Conservation (phyloP, 92 coral and sea anemone species). For the Virgularia gustaviana region DNA sequence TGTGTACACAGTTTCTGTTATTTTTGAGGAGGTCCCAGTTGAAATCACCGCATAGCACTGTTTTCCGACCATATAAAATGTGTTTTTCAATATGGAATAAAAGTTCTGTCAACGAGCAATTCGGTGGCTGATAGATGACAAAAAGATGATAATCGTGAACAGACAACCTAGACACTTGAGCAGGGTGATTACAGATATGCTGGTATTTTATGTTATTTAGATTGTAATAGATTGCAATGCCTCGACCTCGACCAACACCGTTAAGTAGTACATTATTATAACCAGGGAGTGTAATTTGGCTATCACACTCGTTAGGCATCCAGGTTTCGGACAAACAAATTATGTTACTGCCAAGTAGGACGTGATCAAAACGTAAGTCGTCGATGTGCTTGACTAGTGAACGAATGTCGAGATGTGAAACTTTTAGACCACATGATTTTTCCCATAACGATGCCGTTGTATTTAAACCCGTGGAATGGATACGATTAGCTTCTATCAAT, state of each 20-base stretch:
- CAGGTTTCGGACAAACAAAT: background rate
- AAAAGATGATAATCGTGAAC: background rate
- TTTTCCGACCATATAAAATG: too few relatives aligned
- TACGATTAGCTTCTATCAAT: slow-evolving; percentile 14
- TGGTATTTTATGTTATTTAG: background rate
- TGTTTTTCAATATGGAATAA: too few relatives aligned
- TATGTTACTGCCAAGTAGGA: background rate
- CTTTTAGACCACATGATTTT: background rate
- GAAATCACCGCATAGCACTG: too few relatives aligned
- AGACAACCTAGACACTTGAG: background rate
- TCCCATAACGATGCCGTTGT: background rate
- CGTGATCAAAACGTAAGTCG: background rate
- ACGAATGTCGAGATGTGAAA: background rate
- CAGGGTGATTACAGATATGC: background rate
- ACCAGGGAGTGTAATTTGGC: background rate
- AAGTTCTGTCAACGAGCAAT: too few relatives aligned
- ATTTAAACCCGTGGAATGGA: background rate
- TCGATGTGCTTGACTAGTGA: background rate
- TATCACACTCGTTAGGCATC: background rate
- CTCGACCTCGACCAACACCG: background rate
- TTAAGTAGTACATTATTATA: background rate
- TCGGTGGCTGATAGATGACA: background rate
- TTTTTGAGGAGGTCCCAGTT: too few relatives aligned
- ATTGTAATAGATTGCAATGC: background rate
- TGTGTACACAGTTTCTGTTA: too few relatives aligned